Evolutionary conservation across 2,888 invertebrate genomes (phyloP), one percentile per base, ranked within the genome.

Genomic region (Lissocephala sabroskyi): DNA sequence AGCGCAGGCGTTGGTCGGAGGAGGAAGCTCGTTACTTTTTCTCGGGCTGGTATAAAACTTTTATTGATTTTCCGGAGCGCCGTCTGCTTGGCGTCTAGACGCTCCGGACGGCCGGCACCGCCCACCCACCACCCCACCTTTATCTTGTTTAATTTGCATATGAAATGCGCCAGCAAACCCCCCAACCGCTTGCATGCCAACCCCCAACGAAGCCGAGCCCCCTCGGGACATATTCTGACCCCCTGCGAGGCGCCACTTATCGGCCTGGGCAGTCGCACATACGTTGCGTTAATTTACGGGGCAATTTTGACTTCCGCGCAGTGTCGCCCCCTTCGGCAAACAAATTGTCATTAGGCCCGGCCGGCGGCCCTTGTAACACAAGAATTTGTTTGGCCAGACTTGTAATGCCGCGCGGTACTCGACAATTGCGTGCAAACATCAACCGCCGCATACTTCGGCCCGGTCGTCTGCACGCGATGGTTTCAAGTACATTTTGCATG

Each of bases 61-160:
- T 58, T 67, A 76, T 67, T 75, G 76, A 67, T 61, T 75, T 51
- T 7, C 7, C 6, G n/a, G 29, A 42, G 28, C 39, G 40, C 35
- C 42, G 37, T 45, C 41, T 14, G 55, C 39, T 32, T 18, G 35
- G 65, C 52, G 67, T 67, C 67, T 67, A 67, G 67, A 67, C 66
- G 37, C 40, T 41, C 23, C 23, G 23, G 23, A n/a, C n/a, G 23
- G 7, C 23, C 23, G 4, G 7, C 23, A 23, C 23, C 4, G 4
- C 23, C 23, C 23, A 23, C 3, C 7, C 33, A n/a, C 33, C 33
- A 13, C 11, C 33, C 1, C 1, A 1, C 2, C 55, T 66, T 74
- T 78, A 80, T 67, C 79, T 65, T 59, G 64, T 65, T 79, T 80
- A 81, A 81, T 79, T 81, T 80, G 74, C 81, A 79, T 80, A 80